A percentile compares a stretch with the other conserved stretches of the same genome.
Evolutionary conservation across 1,140 invertebrate species (phyloP).

Genomic region (Ooceraea biroi): DNA sequence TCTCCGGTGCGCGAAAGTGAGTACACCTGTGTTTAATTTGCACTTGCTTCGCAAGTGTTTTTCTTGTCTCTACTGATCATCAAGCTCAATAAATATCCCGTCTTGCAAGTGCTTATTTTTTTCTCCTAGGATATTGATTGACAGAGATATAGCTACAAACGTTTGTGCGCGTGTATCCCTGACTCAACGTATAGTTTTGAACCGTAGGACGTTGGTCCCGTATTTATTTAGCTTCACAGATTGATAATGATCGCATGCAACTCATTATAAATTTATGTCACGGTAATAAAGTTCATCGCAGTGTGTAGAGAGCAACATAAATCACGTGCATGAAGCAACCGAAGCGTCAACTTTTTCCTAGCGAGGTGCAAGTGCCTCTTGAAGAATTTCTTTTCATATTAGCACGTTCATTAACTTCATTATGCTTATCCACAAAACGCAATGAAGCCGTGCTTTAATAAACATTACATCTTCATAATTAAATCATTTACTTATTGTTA

Average conservation of each 20-base stretch:
- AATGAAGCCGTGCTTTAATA: not conserved
- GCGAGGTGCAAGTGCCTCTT: slow-evolving; percentile 17
- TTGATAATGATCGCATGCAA: not conserved
- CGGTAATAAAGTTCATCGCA: slow-evolving; percentile 52
- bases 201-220: not conserved
- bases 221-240: slow-evolving; percentile 4
- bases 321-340: slow-evolving; percentile 32
- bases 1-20: too few relatives aligned
- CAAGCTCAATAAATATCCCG: too few relatives aligned
- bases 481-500: not conserved
- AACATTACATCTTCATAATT: slow-evolving; percentile 15
- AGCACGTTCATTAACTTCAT: not conserved
- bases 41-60: too few relatives aligned
- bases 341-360: slow-evolving; percentile 41
- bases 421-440: not conserved
- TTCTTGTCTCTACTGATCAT: too few relatives aligned
- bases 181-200: not conserved
- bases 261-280: slow-evolving; percentile 48
- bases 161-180: not conserved
- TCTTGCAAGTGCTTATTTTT: too few relatives aligned
- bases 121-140: not conserved
- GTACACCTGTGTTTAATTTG: too few relatives aligned
- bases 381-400: slow-evolving; percentile 39
- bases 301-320: slow-evolving; percentile 28
- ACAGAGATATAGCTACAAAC: not conserved